Evolutionary conservation across 2,113 vertebrate genomes (phyloP).

Genomic region (Saiga tatarica): DNA sequence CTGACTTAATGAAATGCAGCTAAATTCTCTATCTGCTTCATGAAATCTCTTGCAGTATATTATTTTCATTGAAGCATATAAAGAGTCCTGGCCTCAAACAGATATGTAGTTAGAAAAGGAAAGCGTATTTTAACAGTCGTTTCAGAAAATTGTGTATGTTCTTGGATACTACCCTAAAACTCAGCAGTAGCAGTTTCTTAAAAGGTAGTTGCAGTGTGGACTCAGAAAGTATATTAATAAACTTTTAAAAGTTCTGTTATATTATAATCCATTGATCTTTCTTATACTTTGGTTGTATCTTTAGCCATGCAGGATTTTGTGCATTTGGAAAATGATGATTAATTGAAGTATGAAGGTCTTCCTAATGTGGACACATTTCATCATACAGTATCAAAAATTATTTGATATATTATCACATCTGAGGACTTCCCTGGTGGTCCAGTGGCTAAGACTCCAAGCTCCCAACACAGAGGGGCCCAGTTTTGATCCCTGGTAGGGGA

Average conservation of each 20-base stretch:
- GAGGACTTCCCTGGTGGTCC: neutral
- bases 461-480: neutral
- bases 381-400: neutral
- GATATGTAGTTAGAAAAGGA: neutral
- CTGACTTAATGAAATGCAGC: neutral
- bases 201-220: neutral
- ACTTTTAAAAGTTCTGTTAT: neutral
- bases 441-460: neutral
- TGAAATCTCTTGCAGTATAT: neutral
- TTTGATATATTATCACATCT: neutral
- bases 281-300: neutral
- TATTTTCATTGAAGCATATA: neutral
- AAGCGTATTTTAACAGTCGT: neutral
- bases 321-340: neutral
- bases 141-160: neutral
- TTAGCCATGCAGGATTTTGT: neutral
- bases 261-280: neutral
- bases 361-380: neutral
- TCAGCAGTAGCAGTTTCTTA: neutral
- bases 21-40: neutral
- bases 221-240: neutral
- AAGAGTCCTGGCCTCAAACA: neutral
- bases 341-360: neutral
- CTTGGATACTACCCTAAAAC: neutral
- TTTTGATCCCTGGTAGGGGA: neutral